phyloP scores from a whole-genome alignment of 2,797 vertebrate genomes.

The Spheniscus humboldti region DNA sequence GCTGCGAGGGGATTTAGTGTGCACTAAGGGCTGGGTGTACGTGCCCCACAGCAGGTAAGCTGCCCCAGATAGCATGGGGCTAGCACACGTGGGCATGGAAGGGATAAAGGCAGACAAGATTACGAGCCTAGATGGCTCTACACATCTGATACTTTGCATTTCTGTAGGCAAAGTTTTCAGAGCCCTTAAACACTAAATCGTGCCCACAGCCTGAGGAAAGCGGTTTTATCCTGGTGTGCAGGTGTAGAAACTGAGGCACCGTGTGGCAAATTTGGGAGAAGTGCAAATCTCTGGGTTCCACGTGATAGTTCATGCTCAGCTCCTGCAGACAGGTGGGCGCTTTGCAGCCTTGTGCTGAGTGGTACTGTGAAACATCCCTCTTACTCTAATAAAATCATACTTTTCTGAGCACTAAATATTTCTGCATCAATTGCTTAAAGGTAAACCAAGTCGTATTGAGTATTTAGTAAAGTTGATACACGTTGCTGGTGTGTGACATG shows the following conservation, averaged over 20 bases:
- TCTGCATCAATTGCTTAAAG: not conserved
- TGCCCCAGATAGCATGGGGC: not conserved
- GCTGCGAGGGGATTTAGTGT: not conserved
- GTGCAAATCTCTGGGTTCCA: not conserved
- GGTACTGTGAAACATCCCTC: not conserved
- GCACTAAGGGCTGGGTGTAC: not conserved
- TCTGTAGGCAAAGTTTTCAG: not conserved
- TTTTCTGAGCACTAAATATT: not conserved
- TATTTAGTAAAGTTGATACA: not conserved
- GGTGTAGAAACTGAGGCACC: not conserved
- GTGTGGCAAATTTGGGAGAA: not conserved
- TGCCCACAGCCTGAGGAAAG: not conserved
- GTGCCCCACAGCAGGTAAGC: not conserved
- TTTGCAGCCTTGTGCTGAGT: accelerated
- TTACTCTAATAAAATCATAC: conserved; percentile 6
- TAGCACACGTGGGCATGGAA: not conserved
- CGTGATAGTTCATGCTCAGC: not conserved
- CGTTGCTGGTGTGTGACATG: not conserved
- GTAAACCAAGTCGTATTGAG: not conserved
- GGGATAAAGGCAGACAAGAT: not conserved
- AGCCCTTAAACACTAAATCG: not conserved
- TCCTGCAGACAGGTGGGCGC: not conserved
- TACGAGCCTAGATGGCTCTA: not conserved
- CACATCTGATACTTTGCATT: not conserved
- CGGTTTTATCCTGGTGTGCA: not conserved